Percentiles rank a stretch among this genome's conserved stretches.
These are phyloP conservation scores for Gymnosoma rotundatum DNA, from an alignment of 2,888 invertebrate genomes.

Conservation along the genomic window DNA sequence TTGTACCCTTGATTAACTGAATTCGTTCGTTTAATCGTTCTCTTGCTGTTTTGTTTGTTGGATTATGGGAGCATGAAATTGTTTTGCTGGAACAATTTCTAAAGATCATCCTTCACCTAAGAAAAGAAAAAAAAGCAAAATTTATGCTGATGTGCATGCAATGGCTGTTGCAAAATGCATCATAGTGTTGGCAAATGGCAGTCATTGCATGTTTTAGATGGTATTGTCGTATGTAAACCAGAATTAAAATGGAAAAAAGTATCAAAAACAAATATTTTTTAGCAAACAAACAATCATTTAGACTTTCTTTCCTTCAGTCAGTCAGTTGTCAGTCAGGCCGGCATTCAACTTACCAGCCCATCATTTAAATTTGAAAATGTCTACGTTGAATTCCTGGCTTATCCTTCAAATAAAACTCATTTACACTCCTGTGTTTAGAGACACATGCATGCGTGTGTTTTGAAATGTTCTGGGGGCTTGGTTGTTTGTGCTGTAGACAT, in stretches of 20 bases:
- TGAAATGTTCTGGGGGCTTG: not conserved
- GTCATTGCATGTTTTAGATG: constrained; percentile 25
- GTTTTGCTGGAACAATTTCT: constrained; percentile 69
- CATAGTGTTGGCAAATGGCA: constrained; percentile 24
- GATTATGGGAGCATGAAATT: constrained; percentile 71
- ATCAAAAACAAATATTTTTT: constrained; percentile 22
- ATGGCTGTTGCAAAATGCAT: constrained; percentile 12
- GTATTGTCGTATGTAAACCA: constrained; percentile 14
- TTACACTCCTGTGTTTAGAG: not conserved
- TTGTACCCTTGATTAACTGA: constrained; percentile 66
- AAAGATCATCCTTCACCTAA: constrained; percentile 57
- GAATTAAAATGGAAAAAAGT: constrained; percentile 31
- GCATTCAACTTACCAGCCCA: not conserved
- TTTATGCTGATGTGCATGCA: constrained; percentile 49
- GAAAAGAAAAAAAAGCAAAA: not conserved
- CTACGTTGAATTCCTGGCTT: not conserved
- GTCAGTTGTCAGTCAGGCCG: not conserved
- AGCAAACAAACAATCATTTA: constrained; percentile 19
- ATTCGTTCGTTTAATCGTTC: constrained; percentile 30
- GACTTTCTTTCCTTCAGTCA: constrained; percentile 7
- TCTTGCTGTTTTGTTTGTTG: constrained; percentile 51
- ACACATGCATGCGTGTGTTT: not conserved
- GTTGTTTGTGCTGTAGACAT: too few species aligned
- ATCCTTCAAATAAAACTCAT: constrained; percentile 16
- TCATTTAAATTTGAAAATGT: constrained; percentile 30